Evolutionary conservation across 2,797 vertebrate genomes (phyloP).

Genomic region (Clarias pachynema): DNA sequence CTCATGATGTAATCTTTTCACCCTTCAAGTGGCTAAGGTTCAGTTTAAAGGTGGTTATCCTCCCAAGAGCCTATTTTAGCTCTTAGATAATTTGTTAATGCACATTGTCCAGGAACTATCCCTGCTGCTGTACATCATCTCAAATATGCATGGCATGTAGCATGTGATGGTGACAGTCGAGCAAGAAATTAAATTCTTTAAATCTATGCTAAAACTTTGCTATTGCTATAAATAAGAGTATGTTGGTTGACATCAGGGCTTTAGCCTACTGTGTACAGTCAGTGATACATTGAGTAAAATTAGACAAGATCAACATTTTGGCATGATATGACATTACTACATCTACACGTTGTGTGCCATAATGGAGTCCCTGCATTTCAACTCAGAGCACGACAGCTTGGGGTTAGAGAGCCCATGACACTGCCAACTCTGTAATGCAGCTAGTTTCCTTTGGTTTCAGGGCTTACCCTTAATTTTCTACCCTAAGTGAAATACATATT

Average conservation of each 20-base stretch:
- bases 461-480: neutral
- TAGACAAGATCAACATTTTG: neutral
- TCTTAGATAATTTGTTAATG: slow-evolving; percentile 69
- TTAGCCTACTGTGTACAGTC: neutral
- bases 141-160: slow-evolving; percentile 58
- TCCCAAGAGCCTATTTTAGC: slow-evolving; percentile 72
- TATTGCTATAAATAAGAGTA: neutral
- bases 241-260: neutral
- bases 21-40: slow-evolving; percentile 67
- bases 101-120: slow-evolving; percentile 67
- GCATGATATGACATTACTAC: neutral
- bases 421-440: neutral
- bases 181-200: neutral
- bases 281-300: neutral
- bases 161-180: neutral
- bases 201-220: neutral
- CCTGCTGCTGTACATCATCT: slow-evolving; percentile 59
- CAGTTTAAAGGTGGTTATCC: slow-evolving; percentile 76
- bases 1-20: slow-evolving; percentile 73
- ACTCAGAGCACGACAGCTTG: neutral
- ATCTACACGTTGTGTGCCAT: neutral
- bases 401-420: neutral
- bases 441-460: neutral
- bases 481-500: neutral
- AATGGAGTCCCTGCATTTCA: neutral